Base-by-base conservation (phyloP, 2,113 vertebrate genomes). In the Cromileptes altivelis region DNA sequence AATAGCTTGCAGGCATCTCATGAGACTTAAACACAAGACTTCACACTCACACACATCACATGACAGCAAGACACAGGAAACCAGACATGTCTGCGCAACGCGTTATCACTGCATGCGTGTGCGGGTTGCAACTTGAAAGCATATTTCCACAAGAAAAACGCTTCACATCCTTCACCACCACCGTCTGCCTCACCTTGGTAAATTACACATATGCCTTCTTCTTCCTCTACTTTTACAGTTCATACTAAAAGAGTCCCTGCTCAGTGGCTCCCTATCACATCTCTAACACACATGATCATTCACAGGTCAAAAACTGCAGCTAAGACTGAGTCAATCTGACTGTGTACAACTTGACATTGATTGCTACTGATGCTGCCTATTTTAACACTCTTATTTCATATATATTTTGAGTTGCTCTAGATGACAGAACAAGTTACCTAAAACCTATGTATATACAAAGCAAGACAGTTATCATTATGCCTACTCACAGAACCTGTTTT, bases 401-500 rank as follows among this genome's bases (percentile, higher is more conserved):
- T 45, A 12, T 42, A 11, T 27, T 75, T 58, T 42, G 7, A 27
- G 37, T 50, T 1, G 1, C 37, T 64, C 10, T 47, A 19, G 37
- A 33, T 50, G 75, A 73, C 9, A 10, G 19, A 55, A 61, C 12
- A 81, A 87, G 75, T 42, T 0, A 37, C 23, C 17, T 67, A 19
- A 76, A 57, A 80, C 25, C 25, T 72, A 61, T 70, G 64, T 62
- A 49, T 81, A 23, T 58, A 42, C 57, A 81, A 27, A 49, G 60
- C 33, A 25, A 27, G 17, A 83, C 27, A 10, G 53, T 75, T 70
- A 74, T 75, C 50, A 60, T 80, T 75, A 81, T 49, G 23, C 12
- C 30, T 65, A 61, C 72, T 80, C 47, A 82, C 52, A 84, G 21
- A 91, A 91, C 88, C 57, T 52, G 92, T 89, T 89, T 75, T 73